Evolutionary conservation across 2,797 vertebrate species (phyloP).

Genomic region (Ficedula albicollis): DNA sequence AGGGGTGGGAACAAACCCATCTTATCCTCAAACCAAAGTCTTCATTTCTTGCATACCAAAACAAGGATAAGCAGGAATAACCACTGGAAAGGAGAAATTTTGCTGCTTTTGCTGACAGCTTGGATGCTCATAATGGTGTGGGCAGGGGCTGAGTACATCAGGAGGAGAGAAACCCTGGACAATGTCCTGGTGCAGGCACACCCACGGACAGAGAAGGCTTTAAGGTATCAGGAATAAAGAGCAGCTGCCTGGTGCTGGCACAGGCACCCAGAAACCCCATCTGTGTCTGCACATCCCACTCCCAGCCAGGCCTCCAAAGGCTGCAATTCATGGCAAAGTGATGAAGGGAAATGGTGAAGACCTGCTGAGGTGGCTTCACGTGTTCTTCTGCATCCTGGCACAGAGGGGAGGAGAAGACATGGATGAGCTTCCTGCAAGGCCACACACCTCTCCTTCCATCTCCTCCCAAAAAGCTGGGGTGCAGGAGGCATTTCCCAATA

Average conservation of each 20-base stretch:
- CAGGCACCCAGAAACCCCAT: not conserved
- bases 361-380: not conserved
- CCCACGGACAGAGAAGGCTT: not conserved
- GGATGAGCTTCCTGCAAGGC: not conserved
- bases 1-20: not conserved
- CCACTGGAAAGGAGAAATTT: not conserved
- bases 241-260: not conserved
- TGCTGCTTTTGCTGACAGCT: not conserved
- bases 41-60: not conserved
- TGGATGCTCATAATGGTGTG: not conserved
- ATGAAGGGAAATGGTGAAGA: not conserved
- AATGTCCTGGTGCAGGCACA: not conserved
- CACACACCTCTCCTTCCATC: not conserved
- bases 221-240: not conserved
- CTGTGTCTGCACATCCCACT: not conserved
- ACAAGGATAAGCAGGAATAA: not conserved
- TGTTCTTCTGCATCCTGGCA: not conserved
- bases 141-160: not conserved
- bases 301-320: not conserved
- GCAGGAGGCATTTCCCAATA: not conserved
- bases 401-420: not conserved
- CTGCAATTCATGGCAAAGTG: not conserved
- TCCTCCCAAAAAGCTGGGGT: not conserved
- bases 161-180: not conserved
- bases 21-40: not conserved